Evolutionary conservation across 2,888 invertebrate species (phyloP), one percentile per base, ranked within the genome.

Genomic region (Himalopsyche anomala): DNA sequence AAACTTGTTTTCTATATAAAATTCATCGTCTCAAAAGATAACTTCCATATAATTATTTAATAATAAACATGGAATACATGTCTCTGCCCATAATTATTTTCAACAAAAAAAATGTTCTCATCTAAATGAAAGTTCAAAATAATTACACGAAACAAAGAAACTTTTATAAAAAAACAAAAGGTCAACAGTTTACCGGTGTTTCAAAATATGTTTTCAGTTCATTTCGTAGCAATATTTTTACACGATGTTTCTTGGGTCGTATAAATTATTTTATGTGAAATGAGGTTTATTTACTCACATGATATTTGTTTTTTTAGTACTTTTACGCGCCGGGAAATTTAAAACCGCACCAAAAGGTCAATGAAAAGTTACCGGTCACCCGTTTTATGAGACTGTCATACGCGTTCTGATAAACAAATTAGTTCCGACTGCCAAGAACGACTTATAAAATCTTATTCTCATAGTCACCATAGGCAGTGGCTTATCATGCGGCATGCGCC

Each of bases 321-420:
- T 15, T 38, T 74, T 74, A 74, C 74, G 74, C 74, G 74, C 11
- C 15, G 36, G 36, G 74, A 74, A 74, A 74, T 74, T 74, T 74
- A 74, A 74, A 74, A 74, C 74, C 74, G 36, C 74, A 74, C 36
- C 74, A 74, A 74, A 74, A 74, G 74, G 74, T 74, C 74, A 74
- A 74, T 74, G 36, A 12, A 45, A 80, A 80, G 80, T 80, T 45
- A 80, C 80, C 45, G 80, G 45, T 28, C 45, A 80, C 45, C 80
- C 45, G 51, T 42, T 42, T 80, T 80, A 80, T 42, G 80, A 80
- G 51, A 80, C 28, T 28, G 42, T 51, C 80, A 51, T 80, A 80
- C 80, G 45, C 80, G 80, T 80, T n/a, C 51, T 80, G 45, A 80
- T 80, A 80, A 19, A 80, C 80, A 80, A 80, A 80, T 80, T 80